Conservation (phyloP, 2,888 invertebrate genomes). For the Eustalomyia histrio region DNA sequence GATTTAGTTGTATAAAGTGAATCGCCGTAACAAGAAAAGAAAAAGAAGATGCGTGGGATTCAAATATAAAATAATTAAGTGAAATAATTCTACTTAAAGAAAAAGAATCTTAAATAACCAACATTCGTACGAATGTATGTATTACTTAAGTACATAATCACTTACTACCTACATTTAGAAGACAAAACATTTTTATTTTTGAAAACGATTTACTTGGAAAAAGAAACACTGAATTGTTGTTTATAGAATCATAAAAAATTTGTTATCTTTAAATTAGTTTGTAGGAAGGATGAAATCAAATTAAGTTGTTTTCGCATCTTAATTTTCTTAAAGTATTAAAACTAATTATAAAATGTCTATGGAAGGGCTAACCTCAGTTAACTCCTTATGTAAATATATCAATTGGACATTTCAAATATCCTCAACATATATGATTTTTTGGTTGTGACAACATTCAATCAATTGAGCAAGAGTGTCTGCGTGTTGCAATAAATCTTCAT, state of each 20-base stretch:
- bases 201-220: conserved; percentile 10
- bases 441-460: too few relatives aligned
- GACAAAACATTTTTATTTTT: not conserved
- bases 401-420: too few relatives aligned
- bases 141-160: not conserved
- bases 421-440: too few relatives aligned
- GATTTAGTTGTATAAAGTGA: conserved; percentile 12
- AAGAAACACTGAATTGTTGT: conserved; percentile 10
- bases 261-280: not conserved
- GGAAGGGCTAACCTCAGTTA: too few relatives aligned
- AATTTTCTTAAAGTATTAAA: too few relatives aligned
- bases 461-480: too few relatives aligned
- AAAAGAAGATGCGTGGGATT: conserved; percentile 27
- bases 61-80: conserved; percentile 4
- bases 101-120: not conserved
- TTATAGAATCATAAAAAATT: not conserved
- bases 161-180: not conserved
- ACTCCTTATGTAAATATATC: too few relatives aligned
- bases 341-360: too few relatives aligned
- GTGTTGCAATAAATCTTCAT: too few relatives aligned
- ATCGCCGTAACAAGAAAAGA: conserved; percentile 1
- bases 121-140: not conserved
- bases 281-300: not conserved
- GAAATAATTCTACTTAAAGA: conserved; percentile 1
- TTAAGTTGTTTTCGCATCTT: too few relatives aligned